Base-by-base conservation (phyloP, 2,888 invertebrate species). In the Drosophila mulleri region DNA sequence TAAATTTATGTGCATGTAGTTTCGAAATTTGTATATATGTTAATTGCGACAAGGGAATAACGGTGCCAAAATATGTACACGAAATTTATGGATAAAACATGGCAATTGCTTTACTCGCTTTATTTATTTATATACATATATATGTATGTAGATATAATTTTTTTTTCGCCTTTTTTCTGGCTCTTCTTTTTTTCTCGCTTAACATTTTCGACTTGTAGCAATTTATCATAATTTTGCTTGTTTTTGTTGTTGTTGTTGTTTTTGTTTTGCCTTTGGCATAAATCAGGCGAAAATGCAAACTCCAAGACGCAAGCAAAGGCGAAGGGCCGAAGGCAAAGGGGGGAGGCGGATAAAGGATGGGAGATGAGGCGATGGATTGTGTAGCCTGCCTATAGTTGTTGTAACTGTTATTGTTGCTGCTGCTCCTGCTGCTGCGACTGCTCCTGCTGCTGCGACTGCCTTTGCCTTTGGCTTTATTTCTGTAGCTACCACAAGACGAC, bases 211-310 rank as follows among this genome's bases (percentile, higher is more conserved):
- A 78, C 78, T 83, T 82, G 74, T 64, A 77, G 70, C 85, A 76
- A 84, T 84, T 89, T 84, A 88, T 89, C 82, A 89, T 89, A 85
- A 84, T 89, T 89, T 85, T 75, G 67, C 67, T 35, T 42, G 11
- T n/a, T 48, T 26, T 52, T 54, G 26, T 61, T 73, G 29, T 44
- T 73, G 35, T 47, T 47, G 35, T 58, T 54, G 50, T 42, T 44
- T 52, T 26, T 44, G 16, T 58, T 60, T 60, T 65, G 85, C 80
- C 72, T 72, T 74, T 88, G 83, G 89, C 89, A 89, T 84, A 84
- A 84, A 84, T 89, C 88, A 88, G 66, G 67, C 74, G 82, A 60
- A 72, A 74, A 67, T 66, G 59, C 48, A 60, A 57, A 67, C 66
- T 42, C 23, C n/a, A 67, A 62, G 47, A 32, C 39, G 41, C 45